Evolutionary conservation across 2,888 invertebrate species (phyloP), one percentile per base, ranked within the genome.

Genomic region (Andrena praecox): DNA sequence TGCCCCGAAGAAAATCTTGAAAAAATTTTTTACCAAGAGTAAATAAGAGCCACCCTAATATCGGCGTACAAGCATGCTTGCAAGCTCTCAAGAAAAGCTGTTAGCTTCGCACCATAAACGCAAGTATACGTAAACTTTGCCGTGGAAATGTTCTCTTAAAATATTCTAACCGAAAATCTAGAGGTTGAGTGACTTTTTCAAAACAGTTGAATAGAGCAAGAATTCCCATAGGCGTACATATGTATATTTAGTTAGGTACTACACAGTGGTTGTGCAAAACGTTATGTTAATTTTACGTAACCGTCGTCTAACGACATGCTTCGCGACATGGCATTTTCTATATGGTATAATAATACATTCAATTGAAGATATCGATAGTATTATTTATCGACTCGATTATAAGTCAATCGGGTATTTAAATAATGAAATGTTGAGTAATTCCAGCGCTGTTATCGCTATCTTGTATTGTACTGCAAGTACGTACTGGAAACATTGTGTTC

Each of bases 51-150:
- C 56, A 56, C 4, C 56, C 24, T 16, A 4, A 33, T 35, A 24
- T 66, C 31, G 27, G 29, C 42, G 20, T 68, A 33, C 29, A 12
- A 16, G 54, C 80, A 73, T 72, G 79, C 72, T 78, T 12, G 35
- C 16, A 56, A 76, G 42, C 48, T 56, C 10, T 12, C 20, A 24
- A 56, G 27, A 24, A 10, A 56, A 56, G 56, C 56, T 10, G 5
- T 56, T 56, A 56, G 24, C 24, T 56, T 10, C 4, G 56, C 56
- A 56, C 20, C 56, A 24, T 24, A 56, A 56, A 56, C 56, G 24
- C 24, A 54, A n/a, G n/a, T 54, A 54, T 54, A 20, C 54, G n/a
- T 54, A 54, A 54, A 42, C 16, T 42, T 42, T 42, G 42, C 42
- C 42, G 42, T 42, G 16, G 42, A 42, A 42, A 16, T 16, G 4